Evolutionary conservation across 2,113 vertebrate species (phyloP).

Genomic region (Gadus macrocephalus): DNA sequence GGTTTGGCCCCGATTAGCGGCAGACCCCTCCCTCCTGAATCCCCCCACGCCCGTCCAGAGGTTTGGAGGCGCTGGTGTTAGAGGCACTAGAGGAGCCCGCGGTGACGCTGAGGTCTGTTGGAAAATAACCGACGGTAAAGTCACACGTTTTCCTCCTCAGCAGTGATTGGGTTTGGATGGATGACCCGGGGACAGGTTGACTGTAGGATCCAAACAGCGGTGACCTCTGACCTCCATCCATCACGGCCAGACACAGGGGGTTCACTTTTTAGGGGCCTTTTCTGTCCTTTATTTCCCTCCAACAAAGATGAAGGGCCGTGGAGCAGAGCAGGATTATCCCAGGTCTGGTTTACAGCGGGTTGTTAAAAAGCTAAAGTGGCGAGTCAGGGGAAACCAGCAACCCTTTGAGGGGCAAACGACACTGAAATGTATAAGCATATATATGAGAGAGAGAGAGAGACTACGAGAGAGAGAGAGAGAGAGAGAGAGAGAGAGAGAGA

Average conservation of each 20-base stretch:
- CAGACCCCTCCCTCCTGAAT: too few species aligned
- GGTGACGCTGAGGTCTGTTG: too few species aligned
- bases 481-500: too few species aligned
- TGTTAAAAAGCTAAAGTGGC: constrained; percentile 34
- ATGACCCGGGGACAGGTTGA: background rate
- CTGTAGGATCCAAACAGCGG: background rate
- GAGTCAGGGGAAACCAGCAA: constrained; percentile 43
- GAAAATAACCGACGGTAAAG: too few species aligned
- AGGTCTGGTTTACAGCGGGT: constrained; percentile 29
- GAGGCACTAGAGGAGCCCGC: too few species aligned
- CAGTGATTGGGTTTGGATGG: too few species aligned
- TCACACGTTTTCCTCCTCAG: too few species aligned
- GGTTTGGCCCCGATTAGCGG: too few species aligned
- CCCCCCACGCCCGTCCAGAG: background rate
- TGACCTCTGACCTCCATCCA: background rate
- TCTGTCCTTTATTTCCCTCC: background rate
- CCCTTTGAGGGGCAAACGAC: constrained; percentile 38
- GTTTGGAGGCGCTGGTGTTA: background rate
- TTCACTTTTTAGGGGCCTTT: background rate
- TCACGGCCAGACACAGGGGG: background rate
- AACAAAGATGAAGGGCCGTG: constrained; percentile 26
- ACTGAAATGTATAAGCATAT: constrained; percentile 46
- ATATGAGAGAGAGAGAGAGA: too few species aligned
- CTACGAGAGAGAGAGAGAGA: too few species aligned
- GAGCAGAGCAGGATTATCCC: constrained; percentile 21